These are phyloP conservation scores for Synchiropus splendidus DNA, from an alignment of 2,113 vertebrate species.

Conservation along the genomic window DNA sequence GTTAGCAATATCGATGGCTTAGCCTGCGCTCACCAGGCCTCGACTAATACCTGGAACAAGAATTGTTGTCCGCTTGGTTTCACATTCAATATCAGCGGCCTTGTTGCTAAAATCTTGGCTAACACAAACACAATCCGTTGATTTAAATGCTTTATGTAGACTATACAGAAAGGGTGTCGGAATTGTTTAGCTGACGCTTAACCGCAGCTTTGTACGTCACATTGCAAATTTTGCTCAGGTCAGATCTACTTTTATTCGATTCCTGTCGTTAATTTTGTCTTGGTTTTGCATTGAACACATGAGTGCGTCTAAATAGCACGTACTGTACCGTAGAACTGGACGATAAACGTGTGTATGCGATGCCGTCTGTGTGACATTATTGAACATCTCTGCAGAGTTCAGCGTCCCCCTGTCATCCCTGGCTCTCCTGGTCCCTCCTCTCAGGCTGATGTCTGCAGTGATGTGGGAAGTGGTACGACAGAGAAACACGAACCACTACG, in stretches of 20 bases:
- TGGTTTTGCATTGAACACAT: no score
- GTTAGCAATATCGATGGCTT: slow-evolving; percentile 11
- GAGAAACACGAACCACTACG: slow-evolving; percentile 65
- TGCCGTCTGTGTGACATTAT: background rate
- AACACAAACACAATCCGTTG: no score
- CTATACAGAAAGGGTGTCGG: no score
- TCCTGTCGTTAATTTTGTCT: no score
- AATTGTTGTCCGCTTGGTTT: slow-evolving; percentile 23
- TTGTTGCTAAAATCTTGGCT: background rate
- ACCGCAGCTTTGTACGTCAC: no score
- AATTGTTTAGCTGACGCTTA: no score
- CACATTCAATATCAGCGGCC: slow-evolving; percentile 1
- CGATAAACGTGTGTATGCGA: no score
- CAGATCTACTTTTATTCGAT: no score
- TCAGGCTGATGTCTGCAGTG: slow-evolving; percentile 69
- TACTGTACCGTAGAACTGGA: no score
- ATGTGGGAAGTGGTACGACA: slow-evolving; percentile 69
- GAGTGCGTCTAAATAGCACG: no score
- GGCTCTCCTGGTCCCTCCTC: slow-evolving; percentile 62
- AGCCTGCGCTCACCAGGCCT: slow-evolving; percentile 34
- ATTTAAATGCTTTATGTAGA: no score
- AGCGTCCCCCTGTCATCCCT: slow-evolving; percentile 59
- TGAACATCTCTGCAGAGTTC: slow-evolving; percentile 39
- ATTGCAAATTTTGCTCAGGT: no score
- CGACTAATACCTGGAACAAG: slow-evolving; percentile 59